A percentile compares a stretch with the other conserved stretches of the same genome.
phyloP scores from a whole-genome alignment of 2,797 vertebrate genomes.

The Leptatherina wallacei region DNA sequence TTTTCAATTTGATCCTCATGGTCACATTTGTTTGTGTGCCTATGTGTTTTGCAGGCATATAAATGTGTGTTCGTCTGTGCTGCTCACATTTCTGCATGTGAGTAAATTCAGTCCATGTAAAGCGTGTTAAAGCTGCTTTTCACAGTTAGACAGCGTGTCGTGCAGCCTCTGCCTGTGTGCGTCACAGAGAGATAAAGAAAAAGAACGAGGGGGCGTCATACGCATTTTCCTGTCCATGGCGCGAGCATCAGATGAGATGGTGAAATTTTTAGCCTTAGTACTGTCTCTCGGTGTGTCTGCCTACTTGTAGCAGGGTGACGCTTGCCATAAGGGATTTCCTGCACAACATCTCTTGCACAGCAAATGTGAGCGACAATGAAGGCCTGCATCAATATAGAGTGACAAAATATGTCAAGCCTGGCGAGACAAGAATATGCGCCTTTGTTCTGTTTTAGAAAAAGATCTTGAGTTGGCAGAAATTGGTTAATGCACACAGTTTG shows the following conservation, averaged over 20 bases:
- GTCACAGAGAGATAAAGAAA: constrained; percentile 81
- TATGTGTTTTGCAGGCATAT: constrained; percentile 5
- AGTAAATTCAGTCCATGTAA: constrained; percentile 46
- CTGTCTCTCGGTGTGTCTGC: constrained; percentile 68
- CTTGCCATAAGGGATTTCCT: constrained; percentile 79
- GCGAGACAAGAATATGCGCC: constrained; percentile 14
- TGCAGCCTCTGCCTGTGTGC: constrained; percentile 80
- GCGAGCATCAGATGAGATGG: constrained; percentile 74
- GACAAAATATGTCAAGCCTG: constrained; percentile 20
- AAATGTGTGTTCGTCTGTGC: background rate
- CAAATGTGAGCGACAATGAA: constrained; percentile 57
- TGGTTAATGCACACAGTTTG: constrained; percentile 12
- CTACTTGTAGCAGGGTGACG: constrained; percentile 69
- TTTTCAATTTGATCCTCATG: constrained; percentile 47
- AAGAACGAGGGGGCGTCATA: constrained; percentile 78
- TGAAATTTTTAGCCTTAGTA: constrained; percentile 74
- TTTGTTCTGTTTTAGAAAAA: constrained; percentile 23
- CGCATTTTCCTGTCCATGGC: constrained; percentile 78
- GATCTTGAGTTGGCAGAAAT: constrained; percentile 15
- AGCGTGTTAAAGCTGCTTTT: constrained; percentile 67
- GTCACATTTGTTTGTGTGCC: constrained; percentile 31
- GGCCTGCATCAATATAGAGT: constrained; percentile 44
- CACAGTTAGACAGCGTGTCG: constrained; percentile 79
- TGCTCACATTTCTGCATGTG: background rate
- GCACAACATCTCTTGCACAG: constrained; percentile 61